phyloP scores from a whole-genome alignment of 2,888 invertebrate species.

The Opisthograptis luteolata region DNA sequence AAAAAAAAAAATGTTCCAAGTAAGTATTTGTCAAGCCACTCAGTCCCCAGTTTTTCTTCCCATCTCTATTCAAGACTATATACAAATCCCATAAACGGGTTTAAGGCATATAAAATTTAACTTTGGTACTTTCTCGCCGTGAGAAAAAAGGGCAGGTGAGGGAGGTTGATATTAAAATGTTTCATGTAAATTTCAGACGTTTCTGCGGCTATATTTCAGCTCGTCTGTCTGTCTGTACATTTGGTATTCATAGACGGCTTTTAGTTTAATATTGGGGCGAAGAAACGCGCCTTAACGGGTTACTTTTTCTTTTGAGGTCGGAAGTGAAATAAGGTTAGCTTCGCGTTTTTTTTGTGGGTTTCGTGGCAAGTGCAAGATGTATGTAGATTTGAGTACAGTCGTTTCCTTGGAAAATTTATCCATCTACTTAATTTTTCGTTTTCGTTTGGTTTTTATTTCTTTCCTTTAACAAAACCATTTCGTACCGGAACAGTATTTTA shows the following conservation, averaged over 20 bases:
- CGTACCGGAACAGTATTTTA: too few species aligned
- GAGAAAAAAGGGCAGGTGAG: constrained; percentile 80
- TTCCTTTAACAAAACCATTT: too few species aligned
- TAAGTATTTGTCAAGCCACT: too few species aligned
- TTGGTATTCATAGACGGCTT: constrained; percentile 77
- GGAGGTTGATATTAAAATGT: constrained; percentile 80
- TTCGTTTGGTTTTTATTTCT: too few species aligned
- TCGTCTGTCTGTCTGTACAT: constrained; percentile 70
- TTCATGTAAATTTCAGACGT: constrained; percentile 82
- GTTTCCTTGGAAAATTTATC: neutral
- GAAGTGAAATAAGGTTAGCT: constrained; percentile 20
- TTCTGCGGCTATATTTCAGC: constrained; percentile 73
- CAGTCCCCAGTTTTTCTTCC: too few species aligned
- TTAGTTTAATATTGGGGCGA: constrained; percentile 71
- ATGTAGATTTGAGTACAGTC: neutral
- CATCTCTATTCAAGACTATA: constrained; percentile 30
- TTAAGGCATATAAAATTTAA: constrained; percentile 58
- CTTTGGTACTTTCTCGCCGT: constrained; percentile 69
- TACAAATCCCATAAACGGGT: constrained; percentile 53
- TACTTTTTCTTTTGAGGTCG: constrained; percentile 35
- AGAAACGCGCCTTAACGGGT: constrained; percentile 40
- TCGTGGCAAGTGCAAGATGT: neutral
- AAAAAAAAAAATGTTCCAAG: too few species aligned
- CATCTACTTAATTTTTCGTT: too few species aligned
- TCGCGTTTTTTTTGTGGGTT: constrained; percentile 2